Conservation (phyloP, 2,888 invertebrate genomes). For the Nemapogon koenigi region DNA sequence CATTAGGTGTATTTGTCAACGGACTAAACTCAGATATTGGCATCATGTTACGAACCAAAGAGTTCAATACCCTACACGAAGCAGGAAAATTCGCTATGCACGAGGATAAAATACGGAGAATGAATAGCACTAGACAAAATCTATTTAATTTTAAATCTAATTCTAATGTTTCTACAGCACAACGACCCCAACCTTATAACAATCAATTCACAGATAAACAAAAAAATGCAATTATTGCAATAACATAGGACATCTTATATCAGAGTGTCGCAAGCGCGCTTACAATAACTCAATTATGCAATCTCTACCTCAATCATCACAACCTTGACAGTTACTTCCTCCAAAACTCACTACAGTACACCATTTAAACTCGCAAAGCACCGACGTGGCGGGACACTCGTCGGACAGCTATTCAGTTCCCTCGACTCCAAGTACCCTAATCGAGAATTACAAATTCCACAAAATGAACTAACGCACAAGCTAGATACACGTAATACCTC, state of each 20-base stretch:
- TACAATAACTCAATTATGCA: slow-evolving; percentile 1
- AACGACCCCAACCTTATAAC: neutral
- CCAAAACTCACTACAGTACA: slow-evolving; percentile 2
- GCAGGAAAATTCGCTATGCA: slow-evolving; percentile 20
- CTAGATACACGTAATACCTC: neutral
- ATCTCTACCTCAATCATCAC: neutral
- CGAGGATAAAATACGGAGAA: slow-evolving; percentile 19
- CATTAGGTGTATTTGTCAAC: neutral
- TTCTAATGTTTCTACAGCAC: neutral
- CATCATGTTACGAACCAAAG: slow-evolving; percentile 10
- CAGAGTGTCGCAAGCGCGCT: slow-evolving; percentile 1
- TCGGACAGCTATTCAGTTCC: slow-evolving; percentile 13
- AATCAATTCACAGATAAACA: neutral
- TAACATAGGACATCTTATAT: neutral
- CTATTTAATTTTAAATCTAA: slow-evolving; percentile 1
- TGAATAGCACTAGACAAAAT: slow-evolving; percentile 16
- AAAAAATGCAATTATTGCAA: slow-evolving; percentile 9
- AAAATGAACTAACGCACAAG: no score
- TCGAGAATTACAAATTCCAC: neutral
- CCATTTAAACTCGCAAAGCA: slow-evolving; percentile 16
- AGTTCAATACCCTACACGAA: slow-evolving; percentile 15
- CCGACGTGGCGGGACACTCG: slow-evolving; percentile 14
- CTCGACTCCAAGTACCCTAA: neutral
- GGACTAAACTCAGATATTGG: slow-evolving; percentile 1
- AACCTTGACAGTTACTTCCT: neutral